Conservation (phyloP, 1,140 invertebrate species). For the Alviniconcha marisindica region DNA sequence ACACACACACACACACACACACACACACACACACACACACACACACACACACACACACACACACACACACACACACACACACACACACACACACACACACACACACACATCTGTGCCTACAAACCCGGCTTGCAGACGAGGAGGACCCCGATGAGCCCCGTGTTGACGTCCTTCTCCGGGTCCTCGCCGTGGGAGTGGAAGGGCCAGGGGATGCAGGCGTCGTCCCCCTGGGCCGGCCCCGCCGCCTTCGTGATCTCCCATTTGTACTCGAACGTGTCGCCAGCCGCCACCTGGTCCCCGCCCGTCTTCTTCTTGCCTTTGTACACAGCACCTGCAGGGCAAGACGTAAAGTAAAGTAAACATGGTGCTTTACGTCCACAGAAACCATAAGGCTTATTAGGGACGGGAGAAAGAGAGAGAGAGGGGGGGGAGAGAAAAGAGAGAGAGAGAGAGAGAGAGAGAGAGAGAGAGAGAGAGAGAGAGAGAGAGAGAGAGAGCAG, state of each 20-base stretch:
- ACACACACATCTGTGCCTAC: background rate
- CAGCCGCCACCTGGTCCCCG: conserved; percentile 59
- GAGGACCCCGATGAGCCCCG: conserved; percentile 58
- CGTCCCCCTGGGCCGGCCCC: conserved; percentile 56
- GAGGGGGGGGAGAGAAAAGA: no score
- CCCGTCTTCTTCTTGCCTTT: conserved; percentile 56
- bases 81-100: background rate
- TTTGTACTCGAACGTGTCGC: conserved; percentile 49
- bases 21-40: no score
- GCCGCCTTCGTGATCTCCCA: conserved; percentile 56
- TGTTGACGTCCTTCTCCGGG: conserved; percentile 55
- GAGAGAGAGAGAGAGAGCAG: no score
- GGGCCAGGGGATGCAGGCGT: conserved; percentile 62
- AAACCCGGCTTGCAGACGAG: conserved; percentile 60
- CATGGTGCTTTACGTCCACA: no score
- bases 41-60: no score
- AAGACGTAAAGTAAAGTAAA: no score
- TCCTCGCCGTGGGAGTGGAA: conserved; percentile 64
- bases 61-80: background rate
- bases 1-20: no score
- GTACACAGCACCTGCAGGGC: conserved; percentile 59
- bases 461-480: no score
- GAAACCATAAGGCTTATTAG: no score
- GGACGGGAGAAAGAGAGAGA: no score
- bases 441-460: no score